Evolutionary conservation across 1,140 invertebrate species (phyloP).

Genomic region (Drosophila ercepeae): DNA sequence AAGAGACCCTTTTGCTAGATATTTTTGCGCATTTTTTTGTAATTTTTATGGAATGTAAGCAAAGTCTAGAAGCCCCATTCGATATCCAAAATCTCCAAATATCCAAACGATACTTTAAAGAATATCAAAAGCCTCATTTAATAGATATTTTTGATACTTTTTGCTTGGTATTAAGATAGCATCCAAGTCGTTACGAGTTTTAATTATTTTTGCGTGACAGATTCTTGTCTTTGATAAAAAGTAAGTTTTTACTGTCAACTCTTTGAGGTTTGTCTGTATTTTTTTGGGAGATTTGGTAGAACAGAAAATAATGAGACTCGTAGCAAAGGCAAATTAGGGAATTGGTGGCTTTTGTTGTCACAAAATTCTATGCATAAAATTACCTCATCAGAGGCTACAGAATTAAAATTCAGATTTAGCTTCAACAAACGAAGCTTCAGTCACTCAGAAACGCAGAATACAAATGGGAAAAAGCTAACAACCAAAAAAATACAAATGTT

Average conservation of each 20-base stretch:
- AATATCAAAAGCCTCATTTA: slow-evolving; percentile 4
- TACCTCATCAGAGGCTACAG: slow-evolving; percentile 71
- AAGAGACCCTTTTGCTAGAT: not conserved
- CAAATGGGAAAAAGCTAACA: slow-evolving; percentile 3
- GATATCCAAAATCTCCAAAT: not conserved
- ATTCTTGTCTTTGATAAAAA: slow-evolving; percentile 52
- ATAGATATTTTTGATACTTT: not conserved
- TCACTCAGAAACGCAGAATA: slow-evolving; percentile 35
- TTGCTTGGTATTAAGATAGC: slow-evolving; percentile 12
- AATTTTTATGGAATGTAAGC: slow-evolving; percentile 37
- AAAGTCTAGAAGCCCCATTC: slow-evolving; percentile 4
- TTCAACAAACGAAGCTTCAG: slow-evolving; percentile 33
- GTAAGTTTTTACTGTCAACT: slow-evolving; percentile 57
- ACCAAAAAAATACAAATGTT: too few relatives aligned
- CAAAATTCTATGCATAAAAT: slow-evolving; percentile 72
- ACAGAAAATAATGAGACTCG: slow-evolving; percentile 54
- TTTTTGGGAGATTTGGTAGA: too few relatives aligned
- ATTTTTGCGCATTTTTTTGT: not conserved
- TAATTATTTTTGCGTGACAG: slow-evolving; percentile 55
- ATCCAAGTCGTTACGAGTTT: slow-evolving; percentile 18
- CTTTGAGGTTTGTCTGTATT: slow-evolving; percentile 3
- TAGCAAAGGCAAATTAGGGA: slow-evolving; percentile 53
- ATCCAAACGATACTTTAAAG: slow-evolving; percentile 27
- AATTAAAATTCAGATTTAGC: slow-evolving; percentile 72
- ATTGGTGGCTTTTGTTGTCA: slow-evolving; percentile 41